phyloP scores from a whole-genome alignment of 2,888 invertebrate species.

The Polymixis lichenea region DNA sequence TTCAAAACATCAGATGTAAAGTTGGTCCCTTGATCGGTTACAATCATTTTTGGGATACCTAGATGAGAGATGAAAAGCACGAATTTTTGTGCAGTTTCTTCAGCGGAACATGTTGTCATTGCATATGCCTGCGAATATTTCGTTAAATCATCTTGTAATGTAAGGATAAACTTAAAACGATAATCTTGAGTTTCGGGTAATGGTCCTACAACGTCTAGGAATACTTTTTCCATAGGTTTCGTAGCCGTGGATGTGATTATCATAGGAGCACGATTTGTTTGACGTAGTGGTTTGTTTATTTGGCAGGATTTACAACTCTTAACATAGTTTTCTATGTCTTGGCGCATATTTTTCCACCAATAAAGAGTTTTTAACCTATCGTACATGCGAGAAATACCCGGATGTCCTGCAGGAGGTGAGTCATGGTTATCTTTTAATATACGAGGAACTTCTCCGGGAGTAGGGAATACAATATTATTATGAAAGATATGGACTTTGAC shows the following conservation, averaged over 20 bases:
- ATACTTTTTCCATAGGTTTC: too few relatives aligned
- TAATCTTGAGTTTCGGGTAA: too few relatives aligned
- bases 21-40: constrained; percentile 21
- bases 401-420: background rate
- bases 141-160: too few relatives aligned
- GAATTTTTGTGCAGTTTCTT: constrained; percentile 5
- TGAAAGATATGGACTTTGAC: background rate
- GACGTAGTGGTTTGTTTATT: background rate
- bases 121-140: constrained; percentile 5
- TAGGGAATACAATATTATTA: background rate
- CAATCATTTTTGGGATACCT: constrained; percentile 9
- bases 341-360: background rate
- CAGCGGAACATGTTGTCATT: constrained; percentile 9
- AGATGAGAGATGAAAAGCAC: constrained; percentile 13
- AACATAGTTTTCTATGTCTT: background rate
- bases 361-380: background rate
- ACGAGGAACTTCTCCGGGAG: background rate
- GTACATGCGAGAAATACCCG: background rate
- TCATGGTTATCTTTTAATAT: background rate
- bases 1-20: constrained; percentile 7
- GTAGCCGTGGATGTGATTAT: too few relatives aligned
- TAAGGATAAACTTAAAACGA: too few relatives aligned
- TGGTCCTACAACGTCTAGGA: too few relatives aligned
- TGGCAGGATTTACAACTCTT: background rate
- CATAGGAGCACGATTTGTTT: background rate